These are phyloP conservation scores for Halcyon smyrnensis DNA, from an alignment of 2,797 vertebrate species.

Conservation along the genomic window DNA sequence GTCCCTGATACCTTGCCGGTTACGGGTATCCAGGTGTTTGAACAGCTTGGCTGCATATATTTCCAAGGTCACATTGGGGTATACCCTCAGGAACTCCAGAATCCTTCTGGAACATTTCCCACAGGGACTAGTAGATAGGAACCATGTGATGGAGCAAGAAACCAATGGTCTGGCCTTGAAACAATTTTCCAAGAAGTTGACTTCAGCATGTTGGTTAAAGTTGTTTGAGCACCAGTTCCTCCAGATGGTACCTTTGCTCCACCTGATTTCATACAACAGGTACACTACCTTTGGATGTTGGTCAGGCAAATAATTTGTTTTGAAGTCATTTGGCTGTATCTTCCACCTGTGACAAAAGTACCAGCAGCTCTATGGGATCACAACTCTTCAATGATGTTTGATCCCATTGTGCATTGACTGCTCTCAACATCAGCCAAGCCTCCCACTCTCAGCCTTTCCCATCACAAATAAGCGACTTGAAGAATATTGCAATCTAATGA, in stretches of 20 bases:
- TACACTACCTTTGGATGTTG: background rate
- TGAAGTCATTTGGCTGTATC: constrained; percentile 56
- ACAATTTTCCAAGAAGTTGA: constrained; percentile 66
- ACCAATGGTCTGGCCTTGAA: background rate
- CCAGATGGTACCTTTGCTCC: constrained; percentile 27
- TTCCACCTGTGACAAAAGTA: constrained; percentile 61
- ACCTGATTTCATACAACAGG: constrained; percentile 71
- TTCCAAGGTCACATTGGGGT: constrained; percentile 48
- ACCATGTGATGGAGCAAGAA: constrained; percentile 70
- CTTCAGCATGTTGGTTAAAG: constrained; percentile 33
- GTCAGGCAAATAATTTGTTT: constrained; percentile 2
- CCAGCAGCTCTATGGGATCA: background rate
- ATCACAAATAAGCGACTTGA: background rate
- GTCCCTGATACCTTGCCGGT: constrained; percentile 62
- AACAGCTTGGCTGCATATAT: constrained; percentile 57
- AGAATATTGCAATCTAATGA: background rate
- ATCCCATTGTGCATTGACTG: background rate
- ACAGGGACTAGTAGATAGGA: constrained; percentile 74
- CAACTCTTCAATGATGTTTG: background rate
- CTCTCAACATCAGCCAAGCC: background rate
- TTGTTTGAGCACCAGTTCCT: constrained; percentile 30
- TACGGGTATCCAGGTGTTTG: background rate
- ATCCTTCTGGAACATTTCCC: constrained; percentile 46
- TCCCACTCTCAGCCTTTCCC: background rate
- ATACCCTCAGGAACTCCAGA: constrained; percentile 41